A percentile compares a stretch with the other conserved stretches of the same genome.
These are phyloP conservation scores for Drosophila pegasa DNA, from an alignment of 2,888 invertebrate species.

Conservation along the genomic window DNA sequence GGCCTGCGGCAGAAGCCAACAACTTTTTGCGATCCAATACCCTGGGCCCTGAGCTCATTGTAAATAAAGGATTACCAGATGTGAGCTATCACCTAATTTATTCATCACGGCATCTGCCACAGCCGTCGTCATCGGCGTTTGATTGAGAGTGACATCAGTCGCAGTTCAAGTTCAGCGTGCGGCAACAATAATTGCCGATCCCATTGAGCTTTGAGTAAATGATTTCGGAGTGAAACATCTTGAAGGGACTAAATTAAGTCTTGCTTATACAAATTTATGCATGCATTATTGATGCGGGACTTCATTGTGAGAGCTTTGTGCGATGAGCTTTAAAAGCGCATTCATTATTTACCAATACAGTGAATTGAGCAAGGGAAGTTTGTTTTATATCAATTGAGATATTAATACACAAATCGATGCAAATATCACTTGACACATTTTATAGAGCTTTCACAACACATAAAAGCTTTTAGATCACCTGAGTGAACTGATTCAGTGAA, in stretches of 20 bases:
- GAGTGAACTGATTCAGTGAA: too few relatives aligned
- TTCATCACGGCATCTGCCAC: background rate
- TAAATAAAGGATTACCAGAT: conserved; percentile 23
- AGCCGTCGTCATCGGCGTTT: background rate
- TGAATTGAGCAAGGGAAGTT: too few relatives aligned
- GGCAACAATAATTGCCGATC: background rate
- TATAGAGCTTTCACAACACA: too few relatives aligned
- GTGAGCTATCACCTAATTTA: conserved; percentile 20
- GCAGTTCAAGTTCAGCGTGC: background rate
- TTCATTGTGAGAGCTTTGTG: background rate
- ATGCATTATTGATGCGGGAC: background rate
- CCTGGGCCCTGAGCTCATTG: conserved; percentile 11
- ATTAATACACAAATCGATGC: too few relatives aligned
- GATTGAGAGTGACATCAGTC: background rate
- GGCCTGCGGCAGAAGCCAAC: conserved; percentile 47
- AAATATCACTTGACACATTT: too few relatives aligned
- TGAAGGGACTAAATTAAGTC: background rate
- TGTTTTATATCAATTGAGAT: too few relatives aligned
- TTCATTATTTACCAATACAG: too few relatives aligned
- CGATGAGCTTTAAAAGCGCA: background rate
- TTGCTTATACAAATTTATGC: background rate
- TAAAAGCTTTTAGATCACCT: too few relatives aligned
- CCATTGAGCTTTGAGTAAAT: background rate
- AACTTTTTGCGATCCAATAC: conserved; percentile 48
- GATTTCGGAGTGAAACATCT: background rate